Evolutionary conservation across 92 coral and sea anemone species (phyloP).

Genomic region (Paramuricea clavata): DNA sequence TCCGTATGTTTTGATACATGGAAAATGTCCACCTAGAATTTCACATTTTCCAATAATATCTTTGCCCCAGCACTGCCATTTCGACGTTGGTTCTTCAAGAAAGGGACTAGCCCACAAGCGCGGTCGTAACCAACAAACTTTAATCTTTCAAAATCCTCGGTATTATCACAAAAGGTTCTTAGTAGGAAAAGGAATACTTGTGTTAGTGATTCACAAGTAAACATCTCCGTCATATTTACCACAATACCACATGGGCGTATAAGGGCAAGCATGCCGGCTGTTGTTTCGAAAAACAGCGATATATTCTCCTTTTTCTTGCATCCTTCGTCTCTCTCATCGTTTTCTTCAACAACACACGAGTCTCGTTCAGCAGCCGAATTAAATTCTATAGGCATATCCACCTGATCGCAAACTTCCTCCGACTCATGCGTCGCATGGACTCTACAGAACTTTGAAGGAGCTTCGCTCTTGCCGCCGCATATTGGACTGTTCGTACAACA

Average conservation of each 20-base stretch:
- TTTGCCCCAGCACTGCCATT: constrained; percentile 58
- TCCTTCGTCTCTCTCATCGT: constrained; percentile 45
- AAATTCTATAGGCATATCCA: no score
- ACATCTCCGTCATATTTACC: constrained; percentile 57
- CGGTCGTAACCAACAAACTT: constrained; percentile 46
- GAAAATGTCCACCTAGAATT: constrained; percentile 43
- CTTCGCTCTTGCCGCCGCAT: constrained; percentile 68
- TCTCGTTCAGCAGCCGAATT: constrained; percentile 41
- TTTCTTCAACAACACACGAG: constrained; percentile 44
- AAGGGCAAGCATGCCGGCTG: constrained; percentile 48
- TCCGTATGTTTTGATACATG: constrained; percentile 49
- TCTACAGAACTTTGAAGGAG: constrained; percentile 72
- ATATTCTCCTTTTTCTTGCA: constrained; percentile 76
- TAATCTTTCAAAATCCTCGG: constrained; percentile 41
- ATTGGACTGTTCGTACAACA: constrained; percentile 73
- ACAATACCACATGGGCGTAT: constrained; percentile 56
- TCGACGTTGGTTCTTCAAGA: constrained; percentile 23
- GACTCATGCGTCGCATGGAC: constrained; percentile 28
- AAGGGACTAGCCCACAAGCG: constrained; percentile 44
- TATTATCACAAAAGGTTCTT: constrained; percentile 46
- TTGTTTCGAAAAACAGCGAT: constrained; percentile 46
- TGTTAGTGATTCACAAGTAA: constrained; percentile 51
- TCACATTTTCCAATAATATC: constrained; percentile 31
- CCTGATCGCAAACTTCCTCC: constrained; percentile 21
- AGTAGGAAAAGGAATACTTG: constrained; percentile 51